Evolutionary conservation across 1,140 invertebrate genomes (phyloP).

Genomic region (Drosophila pandora): DNA sequence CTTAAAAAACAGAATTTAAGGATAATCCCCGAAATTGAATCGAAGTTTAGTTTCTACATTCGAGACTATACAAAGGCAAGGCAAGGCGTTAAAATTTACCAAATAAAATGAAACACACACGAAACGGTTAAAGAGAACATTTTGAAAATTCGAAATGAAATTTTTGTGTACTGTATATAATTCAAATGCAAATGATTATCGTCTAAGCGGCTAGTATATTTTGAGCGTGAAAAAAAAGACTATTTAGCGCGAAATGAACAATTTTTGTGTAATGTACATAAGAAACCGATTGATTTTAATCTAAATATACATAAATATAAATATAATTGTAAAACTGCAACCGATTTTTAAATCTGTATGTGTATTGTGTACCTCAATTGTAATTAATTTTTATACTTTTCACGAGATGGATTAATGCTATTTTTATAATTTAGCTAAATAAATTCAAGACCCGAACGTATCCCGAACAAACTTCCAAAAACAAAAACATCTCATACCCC

Average conservation of each 20-base stretch:
- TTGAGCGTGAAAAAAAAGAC: conserved; percentile 72
- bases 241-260: conserved; percentile 75
- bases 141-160: conserved; percentile 57
- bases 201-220: conserved; percentile 63
- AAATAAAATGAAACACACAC: conserved; percentile 29
- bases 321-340: conserved; percentile 72
- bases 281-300: conserved; percentile 76
- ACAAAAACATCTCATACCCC: conserved; percentile 32
- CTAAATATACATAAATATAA: conserved; percentile 59
- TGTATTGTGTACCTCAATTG: conserved; percentile 79
- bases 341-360: conserved; percentile 77
- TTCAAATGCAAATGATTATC: conserved; percentile 62
- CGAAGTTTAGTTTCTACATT: conserved; percentile 60
- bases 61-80: conserved; percentile 64
- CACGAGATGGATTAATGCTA: conserved; percentile 58
- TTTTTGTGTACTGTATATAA: conserved; percentile 74
- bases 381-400: conserved; percentile 72
- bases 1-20: conserved; percentile 19
- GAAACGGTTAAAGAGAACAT: conserved; percentile 8
- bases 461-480: conserved; percentile 9
- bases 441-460: conserved; percentile 50
- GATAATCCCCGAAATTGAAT: conserved; percentile 36
- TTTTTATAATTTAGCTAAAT: conserved; percentile 77
- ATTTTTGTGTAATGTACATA: conserved; percentile 79
- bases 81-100: conserved; percentile 51